Percentiles rank a stretch among this genome's conserved stretches.
Evolutionary conservation across 2,797 vertebrate genomes (phyloP).

Genomic region (Oreochromis mossambicus): DNA sequence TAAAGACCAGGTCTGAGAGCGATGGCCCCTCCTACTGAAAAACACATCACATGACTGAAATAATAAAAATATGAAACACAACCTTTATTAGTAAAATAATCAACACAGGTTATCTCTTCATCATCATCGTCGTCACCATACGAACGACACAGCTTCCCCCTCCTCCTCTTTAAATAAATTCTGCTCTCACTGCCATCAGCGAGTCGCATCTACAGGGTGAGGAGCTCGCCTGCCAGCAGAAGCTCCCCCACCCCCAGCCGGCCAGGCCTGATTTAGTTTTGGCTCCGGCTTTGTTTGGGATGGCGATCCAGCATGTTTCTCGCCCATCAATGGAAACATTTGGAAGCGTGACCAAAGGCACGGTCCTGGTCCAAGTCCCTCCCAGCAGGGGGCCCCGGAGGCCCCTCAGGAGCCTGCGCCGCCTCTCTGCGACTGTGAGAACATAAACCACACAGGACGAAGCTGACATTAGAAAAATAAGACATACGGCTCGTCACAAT

Average conservation of each 20-base stretch:
- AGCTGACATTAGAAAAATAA: background rate
- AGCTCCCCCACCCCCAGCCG: background rate
- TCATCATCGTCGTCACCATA: background rate
- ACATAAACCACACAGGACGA: constrained; percentile 37
- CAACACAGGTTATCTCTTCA: background rate
- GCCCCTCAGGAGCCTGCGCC: constrained; percentile 2
- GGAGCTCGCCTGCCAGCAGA: background rate
- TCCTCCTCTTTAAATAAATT: background rate
- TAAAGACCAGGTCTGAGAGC: background rate
- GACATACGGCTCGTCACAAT: background rate
- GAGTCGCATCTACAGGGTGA: background rate
- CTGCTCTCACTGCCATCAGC: background rate
- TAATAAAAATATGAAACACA: background rate
- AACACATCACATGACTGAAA: background rate
- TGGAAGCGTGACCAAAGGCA: constrained; percentile 53
- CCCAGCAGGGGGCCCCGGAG: constrained; percentile 11
- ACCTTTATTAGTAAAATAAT: background rate
- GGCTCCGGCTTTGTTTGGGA: constrained; percentile 26
- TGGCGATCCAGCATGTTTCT: constrained; percentile 25
- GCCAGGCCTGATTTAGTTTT: constrained; percentile 40
- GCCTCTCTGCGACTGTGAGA: constrained; percentile 1
- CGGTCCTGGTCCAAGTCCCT: constrained; percentile 31
- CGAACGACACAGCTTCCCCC: background rate
- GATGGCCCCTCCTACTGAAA: background rate
- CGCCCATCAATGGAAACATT: constrained; percentile 48